These are phyloP conservation scores for Drosophila antonietae DNA, from an alignment of 2,888 invertebrate genomes.

Conservation along the genomic window DNA sequence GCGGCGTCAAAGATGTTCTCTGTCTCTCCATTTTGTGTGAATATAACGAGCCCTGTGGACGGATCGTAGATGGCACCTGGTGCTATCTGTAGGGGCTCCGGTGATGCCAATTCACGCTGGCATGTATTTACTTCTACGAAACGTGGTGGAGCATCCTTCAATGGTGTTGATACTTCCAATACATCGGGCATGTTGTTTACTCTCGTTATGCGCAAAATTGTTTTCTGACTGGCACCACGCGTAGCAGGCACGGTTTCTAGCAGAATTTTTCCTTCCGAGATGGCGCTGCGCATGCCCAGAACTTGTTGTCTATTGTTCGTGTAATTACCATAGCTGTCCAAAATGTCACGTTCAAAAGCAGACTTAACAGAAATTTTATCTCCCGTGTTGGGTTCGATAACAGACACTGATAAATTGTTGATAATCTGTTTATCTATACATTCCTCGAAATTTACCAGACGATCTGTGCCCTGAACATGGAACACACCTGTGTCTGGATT, in stretches of 20 bases:
- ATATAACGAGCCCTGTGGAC: constrained; percentile 89
- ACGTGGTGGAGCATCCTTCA: constrained; percentile 85
- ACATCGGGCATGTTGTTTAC: constrained; percentile 89
- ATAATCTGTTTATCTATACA: constrained; percentile 94
- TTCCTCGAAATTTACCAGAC: constrained; percentile 93
- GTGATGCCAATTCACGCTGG: constrained; percentile 83
- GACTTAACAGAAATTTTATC: constrained; percentile 89
- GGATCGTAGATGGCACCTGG: constrained; percentile 92
- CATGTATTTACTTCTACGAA: constrained; percentile 85
- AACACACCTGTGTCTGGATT: constrained; percentile 94
- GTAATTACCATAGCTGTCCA: constrained; percentile 93
- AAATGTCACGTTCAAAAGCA: constrained; percentile 91
- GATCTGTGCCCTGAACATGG: constrained; percentile 93
- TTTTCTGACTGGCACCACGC: constrained; percentile 85
- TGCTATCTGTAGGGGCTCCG: constrained; percentile 90
- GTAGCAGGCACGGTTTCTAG: constrained; percentile 86
- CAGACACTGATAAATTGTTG: constrained; percentile 92
- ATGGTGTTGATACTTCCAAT: constrained; percentile 88
- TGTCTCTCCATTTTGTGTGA: constrained; percentile 89
- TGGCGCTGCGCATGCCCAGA: constrained; percentile 89
- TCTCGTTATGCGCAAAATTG: constrained; percentile 90
- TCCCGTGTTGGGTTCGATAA: constrained; percentile 91
- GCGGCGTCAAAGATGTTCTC: constrained; percentile 91
- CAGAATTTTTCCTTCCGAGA: constrained; percentile 88
- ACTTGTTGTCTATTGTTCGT: constrained; percentile 87